These are phyloP conservation scores for Myotis lucifugus DNA, from an alignment of 2,113 vertebrate species.

Conservation along the genomic window DNA sequence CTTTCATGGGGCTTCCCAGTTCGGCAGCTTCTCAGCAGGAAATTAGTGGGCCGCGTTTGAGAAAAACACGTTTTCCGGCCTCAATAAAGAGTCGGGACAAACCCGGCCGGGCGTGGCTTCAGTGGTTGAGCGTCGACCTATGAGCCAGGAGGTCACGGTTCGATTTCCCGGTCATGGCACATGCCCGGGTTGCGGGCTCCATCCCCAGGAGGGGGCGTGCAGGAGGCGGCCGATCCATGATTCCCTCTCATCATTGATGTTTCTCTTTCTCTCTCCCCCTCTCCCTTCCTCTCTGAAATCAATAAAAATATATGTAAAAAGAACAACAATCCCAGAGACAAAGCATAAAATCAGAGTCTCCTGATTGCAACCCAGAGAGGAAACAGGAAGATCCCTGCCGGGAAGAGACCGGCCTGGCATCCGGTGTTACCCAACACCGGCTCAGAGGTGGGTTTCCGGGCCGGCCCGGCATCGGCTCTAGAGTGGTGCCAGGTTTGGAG, in stretches of 20 bases:
- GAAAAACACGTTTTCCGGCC: not conserved
- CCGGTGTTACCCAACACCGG: not conserved
- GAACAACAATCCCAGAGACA: not conserved
- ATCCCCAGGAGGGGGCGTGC: no score
- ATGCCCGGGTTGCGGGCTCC: not conserved
- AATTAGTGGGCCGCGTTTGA: not conserved
- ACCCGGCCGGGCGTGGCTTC: no score
- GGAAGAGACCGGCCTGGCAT: not conserved
- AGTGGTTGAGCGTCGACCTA: not conserved
- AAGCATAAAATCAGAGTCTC: not conserved
- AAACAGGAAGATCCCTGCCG: not conserved
- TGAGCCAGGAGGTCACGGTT: not conserved
- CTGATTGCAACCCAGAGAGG: not conserved
- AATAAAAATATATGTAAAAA: not conserved
- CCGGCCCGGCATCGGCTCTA: no score
- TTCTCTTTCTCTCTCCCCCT: not conserved
- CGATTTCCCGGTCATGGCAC: not conserved
- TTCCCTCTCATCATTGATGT: no score
- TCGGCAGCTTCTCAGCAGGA: not conserved
- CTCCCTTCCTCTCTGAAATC: not conserved
- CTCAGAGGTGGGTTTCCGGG: not conserved
- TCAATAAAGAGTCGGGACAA: not conserved
- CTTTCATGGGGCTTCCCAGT: not conserved
- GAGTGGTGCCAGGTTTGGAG: not conserved
- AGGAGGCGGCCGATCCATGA: no score